Conservation (phyloP, 2,797 vertebrate species). For the Petrocephalus schoutedeni region DNA sequence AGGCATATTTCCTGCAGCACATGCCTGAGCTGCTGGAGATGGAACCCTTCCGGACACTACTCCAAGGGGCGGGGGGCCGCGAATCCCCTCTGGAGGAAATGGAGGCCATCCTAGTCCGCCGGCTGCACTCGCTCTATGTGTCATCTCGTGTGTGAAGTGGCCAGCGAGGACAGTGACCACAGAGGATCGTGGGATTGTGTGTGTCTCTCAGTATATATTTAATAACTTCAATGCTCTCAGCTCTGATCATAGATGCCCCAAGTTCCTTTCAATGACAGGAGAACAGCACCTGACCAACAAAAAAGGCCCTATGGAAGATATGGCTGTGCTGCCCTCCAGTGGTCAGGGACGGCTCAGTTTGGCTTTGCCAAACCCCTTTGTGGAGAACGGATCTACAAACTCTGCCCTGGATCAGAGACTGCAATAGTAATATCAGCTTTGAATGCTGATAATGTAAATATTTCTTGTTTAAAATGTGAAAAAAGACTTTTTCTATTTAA, state of each 20-base stretch:
- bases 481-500: conserved; percentile 69
- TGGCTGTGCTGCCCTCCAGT: conserved; percentile 50
- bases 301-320: conserved; percentile 30
- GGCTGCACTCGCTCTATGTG: conserved; percentile 79
- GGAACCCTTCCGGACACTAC: conserved; percentile 77
- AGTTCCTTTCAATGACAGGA: not conserved
- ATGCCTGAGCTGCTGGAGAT: conserved; percentile 84
- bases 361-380: conserved; percentile 22
- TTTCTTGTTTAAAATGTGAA: conserved; percentile 42
- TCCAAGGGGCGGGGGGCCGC: conserved; percentile 73
- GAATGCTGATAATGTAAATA: conserved; percentile 35
- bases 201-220: not conserved
- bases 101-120: conserved; percentile 72
- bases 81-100: conserved; percentile 79
- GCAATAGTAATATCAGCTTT: conserved; percentile 27
- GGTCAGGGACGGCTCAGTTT: conserved; percentile 36
- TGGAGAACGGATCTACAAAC: not conserved
- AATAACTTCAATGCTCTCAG: not conserved
- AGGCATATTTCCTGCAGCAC: conserved; percentile 90
- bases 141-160: conserved; percentile 79
- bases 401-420: not conserved
- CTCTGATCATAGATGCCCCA: not conserved
- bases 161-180: not conserved
- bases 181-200: not conserved
- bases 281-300: conserved; percentile 23